These are phyloP conservation scores for Salarias fasciatus DNA, from an alignment of 2,797 vertebrate genomes.

Conservation along the genomic window DNA sequence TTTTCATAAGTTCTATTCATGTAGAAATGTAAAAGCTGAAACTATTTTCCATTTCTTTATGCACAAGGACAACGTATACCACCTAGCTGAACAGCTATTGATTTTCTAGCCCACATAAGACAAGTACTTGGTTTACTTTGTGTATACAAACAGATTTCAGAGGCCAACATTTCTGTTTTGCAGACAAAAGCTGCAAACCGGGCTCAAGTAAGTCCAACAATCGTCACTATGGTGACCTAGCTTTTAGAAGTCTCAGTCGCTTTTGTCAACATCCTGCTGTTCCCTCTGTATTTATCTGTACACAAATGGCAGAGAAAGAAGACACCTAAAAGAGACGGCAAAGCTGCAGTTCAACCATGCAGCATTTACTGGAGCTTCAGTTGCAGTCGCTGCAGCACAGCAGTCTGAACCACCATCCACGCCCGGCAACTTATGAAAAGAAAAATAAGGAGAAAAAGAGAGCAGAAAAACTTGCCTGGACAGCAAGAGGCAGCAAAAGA, in stretches of 20 bases:
- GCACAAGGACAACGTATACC: too few relatives aligned
- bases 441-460: not conserved
- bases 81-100: too few relatives aligned
- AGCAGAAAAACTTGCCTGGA: constrained; percentile 25
- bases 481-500: constrained; percentile 10
- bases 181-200: constrained; percentile 15
- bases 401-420: constrained; percentile 26
- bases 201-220: not conserved
- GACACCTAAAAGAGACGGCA: constrained; percentile 47
- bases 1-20: too few relatives aligned
- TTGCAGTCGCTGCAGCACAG: constrained; percentile 29
- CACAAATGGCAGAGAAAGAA: constrained; percentile 34
- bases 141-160: not conserved
- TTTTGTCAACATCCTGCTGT: constrained; percentile 76
- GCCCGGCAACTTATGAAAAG: constrained; percentile 14
- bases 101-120: too few relatives aligned
- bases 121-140: too few relatives aligned
- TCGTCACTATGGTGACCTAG: constrained; percentile 52
- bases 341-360: constrained; percentile 25
- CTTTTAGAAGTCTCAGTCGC: constrained; percentile 67
- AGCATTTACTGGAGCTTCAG: constrained; percentile 41
- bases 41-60: too few relatives aligned
- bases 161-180: too few relatives aligned
- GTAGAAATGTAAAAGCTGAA: too few relatives aligned
- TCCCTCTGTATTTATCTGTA: constrained; percentile 67